Conservation (phyloP, 2,797 vertebrate species). For the Hippoglossus hippoglossus region DNA sequence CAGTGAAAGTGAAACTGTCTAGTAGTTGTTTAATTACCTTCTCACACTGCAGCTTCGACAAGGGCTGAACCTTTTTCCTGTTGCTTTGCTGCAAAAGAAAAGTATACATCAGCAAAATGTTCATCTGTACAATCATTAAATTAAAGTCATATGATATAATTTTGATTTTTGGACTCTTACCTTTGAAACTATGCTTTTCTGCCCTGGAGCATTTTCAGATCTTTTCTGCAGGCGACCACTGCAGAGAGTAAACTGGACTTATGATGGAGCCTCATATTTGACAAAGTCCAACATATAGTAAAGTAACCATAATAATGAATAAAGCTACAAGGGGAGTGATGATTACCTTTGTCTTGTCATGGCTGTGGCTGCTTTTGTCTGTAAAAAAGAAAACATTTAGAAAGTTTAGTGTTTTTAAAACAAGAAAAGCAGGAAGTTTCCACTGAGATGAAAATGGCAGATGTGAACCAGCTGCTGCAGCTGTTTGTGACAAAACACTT, state of each 20-base stretch:
- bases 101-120: not conserved
- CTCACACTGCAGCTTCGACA: constrained; percentile 86
- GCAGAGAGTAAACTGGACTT: constrained; percentile 24
- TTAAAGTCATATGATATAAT: not conserved
- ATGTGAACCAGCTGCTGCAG: no score
- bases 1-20: no score
- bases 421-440: no score
- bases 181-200: constrained; percentile 80
- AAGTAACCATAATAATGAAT: not conserved
- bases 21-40: constrained; percentile 75
- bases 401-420: not conserved
- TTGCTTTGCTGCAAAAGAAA: constrained; percentile 76
- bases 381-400: not conserved
- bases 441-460: no score
- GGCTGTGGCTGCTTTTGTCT: constrained; percentile 20
- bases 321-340: not conserved
- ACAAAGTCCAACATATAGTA: not conserved
- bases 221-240: constrained; percentile 89
- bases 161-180: constrained; percentile 67
- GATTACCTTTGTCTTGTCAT: constrained; percentile 48
- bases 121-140: no score
- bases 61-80: constrained; percentile 70
- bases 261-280: constrained; percentile 1
- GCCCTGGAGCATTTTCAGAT: constrained; percentile 61
- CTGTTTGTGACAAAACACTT: no score